Conservation (phyloP, 2,113 vertebrate genomes). For the Oreochromis spilurus region DNA sequence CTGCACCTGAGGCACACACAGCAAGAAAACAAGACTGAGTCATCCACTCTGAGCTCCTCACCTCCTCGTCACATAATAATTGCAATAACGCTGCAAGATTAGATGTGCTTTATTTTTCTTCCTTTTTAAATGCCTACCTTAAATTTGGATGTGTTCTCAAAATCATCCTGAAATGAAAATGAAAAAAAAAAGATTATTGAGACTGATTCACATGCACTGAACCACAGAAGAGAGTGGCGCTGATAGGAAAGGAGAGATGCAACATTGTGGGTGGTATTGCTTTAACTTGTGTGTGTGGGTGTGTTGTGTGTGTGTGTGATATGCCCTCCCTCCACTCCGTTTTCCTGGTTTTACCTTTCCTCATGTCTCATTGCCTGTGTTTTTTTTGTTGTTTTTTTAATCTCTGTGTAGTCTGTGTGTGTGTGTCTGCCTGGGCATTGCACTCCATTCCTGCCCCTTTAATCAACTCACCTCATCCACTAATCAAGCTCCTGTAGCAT, state of each 20-base stretch:
- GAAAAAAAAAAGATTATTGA: not conserved
- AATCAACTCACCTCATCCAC: not conserved
- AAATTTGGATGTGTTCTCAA: slow-evolving; percentile 54
- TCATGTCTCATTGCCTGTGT: not conserved
- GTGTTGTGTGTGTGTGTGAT: not conserved
- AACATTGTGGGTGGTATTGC: not conserved
- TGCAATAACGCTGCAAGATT: not conserved
- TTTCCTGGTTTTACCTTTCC: not conserved
- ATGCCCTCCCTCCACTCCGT: not conserved
- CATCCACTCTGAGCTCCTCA: not conserved
- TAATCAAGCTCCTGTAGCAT: not conserved
- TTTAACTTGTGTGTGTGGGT: not conserved
- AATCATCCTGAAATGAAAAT: slow-evolving; percentile 61
- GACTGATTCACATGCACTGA: not conserved
- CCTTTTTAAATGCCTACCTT: slow-evolving; percentile 50
- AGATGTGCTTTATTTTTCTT: not conserved
- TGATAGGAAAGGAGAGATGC: not conserved
- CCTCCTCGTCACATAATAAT: not conserved
- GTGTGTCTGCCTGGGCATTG: not conserved
- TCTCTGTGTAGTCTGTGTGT: not conserved
- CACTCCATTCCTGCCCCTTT: not conserved
- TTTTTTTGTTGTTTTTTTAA: not conserved
- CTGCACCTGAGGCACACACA: slow-evolving; percentile 77
- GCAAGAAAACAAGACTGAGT: slow-evolving; percentile 3
- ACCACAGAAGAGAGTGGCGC: not conserved